Percentiles rank a stretch among this genome's conserved stretches.
These are phyloP conservation scores for Endomychus coccineus DNA, from an alignment of 2,888 invertebrate genomes.

Conservation along the genomic window DNA sequence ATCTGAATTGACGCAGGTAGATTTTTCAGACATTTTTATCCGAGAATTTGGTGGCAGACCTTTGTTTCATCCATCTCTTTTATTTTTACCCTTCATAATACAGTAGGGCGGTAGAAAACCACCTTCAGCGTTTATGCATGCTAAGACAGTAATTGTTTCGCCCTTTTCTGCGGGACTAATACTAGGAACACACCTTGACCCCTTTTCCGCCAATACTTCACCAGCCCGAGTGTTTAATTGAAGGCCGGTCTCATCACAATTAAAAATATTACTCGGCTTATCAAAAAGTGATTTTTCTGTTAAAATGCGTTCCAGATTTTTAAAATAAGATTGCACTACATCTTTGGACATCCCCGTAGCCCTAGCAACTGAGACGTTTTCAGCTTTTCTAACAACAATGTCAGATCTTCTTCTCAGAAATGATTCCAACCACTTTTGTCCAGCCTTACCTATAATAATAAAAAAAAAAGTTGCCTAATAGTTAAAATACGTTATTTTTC, in stretches of 20 bases:
- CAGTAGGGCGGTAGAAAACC: constrained; percentile 19
- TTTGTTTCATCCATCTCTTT: constrained; percentile 18
- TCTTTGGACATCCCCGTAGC: background rate
- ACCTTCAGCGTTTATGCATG: constrained; percentile 35
- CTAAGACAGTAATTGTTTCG: constrained; percentile 32
- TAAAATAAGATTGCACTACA: constrained; percentile 13
- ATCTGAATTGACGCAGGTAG: constrained; percentile 19
- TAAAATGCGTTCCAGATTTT: constrained; percentile 22
- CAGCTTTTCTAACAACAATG: constrained; percentile 15
- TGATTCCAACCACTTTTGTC: constrained; percentile 14
- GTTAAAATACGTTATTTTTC: too few relatives aligned
- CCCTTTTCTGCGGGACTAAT: constrained; percentile 29
- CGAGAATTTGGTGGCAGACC: constrained; percentile 21
- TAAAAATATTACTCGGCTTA: constrained; percentile 21
- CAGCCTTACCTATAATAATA: constrained; percentile 10
- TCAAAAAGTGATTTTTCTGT: constrained; percentile 22
- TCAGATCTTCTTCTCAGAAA: constrained; percentile 14
- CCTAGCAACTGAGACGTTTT: constrained; percentile 13
- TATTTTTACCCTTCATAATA: constrained; percentile 21
- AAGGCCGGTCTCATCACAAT: constrained; percentile 31
- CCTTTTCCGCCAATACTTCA: constrained; percentile 27
- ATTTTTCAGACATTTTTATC: constrained; percentile 21
- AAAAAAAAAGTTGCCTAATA: too few relatives aligned
- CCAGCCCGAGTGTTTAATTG: constrained; percentile 37
- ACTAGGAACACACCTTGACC: constrained; percentile 24